Evolutionary conservation across 2,888 invertebrate genomes (phyloP).

Genomic region (Lapara coniferarum): DNA sequence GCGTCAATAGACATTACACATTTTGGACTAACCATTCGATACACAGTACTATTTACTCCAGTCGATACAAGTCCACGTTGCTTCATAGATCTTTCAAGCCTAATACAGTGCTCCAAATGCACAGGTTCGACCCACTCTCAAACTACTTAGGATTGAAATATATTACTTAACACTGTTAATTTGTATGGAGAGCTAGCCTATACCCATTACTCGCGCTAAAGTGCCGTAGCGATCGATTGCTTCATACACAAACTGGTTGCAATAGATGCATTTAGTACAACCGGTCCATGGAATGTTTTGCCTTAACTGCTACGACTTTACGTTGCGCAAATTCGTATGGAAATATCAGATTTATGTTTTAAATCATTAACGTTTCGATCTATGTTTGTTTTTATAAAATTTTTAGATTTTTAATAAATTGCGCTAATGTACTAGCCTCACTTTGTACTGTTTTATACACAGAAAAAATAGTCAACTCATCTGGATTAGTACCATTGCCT

Average conservation of each 20-base stretch:
- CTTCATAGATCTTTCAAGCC: no score
- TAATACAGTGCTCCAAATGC: background rate
- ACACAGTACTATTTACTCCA: no score
- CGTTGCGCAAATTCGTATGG: constrained; percentile 12
- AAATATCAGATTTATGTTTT: background rate
- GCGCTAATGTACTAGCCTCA: background rate
- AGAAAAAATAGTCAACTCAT: no score
- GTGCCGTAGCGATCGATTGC: constrained; percentile 34
- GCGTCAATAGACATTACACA: no score
- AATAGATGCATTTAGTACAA: constrained; percentile 25
- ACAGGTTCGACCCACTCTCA: constrained; percentile 5
- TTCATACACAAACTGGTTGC: constrained; percentile 25
- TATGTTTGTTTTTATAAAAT: background rate
- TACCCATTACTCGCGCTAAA: constrained; percentile 32
- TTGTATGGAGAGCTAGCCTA: constrained; percentile 33
- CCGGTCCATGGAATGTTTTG: constrained; percentile 21
- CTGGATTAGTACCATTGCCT: no score
- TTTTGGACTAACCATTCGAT: no score
- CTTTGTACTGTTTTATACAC: no score
- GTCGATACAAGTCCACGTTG: no score
- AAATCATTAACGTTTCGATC: background rate
- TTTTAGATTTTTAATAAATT: background rate
- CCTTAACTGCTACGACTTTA: constrained; percentile 12
- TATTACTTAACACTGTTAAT: constrained; percentile 27
- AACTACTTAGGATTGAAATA: background rate